A percentile compares a stretch with the other conserved stretches of the same genome.
phyloP scores from a whole-genome alignment of 1,140 invertebrate species.

The Eumaeus atala region DNA sequence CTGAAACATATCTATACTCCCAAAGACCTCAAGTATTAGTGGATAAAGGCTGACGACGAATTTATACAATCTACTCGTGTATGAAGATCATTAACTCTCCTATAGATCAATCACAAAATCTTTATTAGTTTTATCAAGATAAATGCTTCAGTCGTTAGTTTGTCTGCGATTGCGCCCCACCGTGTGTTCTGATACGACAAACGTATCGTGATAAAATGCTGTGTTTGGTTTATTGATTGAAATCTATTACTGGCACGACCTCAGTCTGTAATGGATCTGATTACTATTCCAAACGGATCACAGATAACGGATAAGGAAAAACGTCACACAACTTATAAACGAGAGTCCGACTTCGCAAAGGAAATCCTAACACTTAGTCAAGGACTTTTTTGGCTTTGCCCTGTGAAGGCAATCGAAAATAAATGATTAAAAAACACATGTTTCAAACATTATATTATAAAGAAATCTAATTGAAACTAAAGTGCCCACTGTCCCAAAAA shows the following conservation, averaged over 20 bases:
- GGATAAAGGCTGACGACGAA: too few relatives aligned
- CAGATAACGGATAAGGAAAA: constrained; percentile 7
- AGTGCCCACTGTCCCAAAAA: neutral
- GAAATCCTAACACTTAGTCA: neutral
- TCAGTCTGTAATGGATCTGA: constrained; percentile 3
- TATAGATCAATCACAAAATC: constrained; percentile 2
- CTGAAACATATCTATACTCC: too few relatives aligned
- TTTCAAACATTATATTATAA: neutral
- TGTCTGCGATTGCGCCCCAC: constrained; percentile 17
- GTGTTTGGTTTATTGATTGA: neutral
- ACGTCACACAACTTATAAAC: neutral
- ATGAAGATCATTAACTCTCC: neutral
- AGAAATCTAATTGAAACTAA: neutral
- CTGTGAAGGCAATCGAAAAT: too few relatives aligned
- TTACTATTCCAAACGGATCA: constrained; percentile 6
- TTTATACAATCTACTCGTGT: too few relatives aligned
- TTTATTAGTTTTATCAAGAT: constrained; percentile 17
- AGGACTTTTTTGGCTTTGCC: neutral
- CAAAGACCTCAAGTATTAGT: too few relatives aligned
- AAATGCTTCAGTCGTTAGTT: constrained; percentile 3
- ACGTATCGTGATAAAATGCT: neutral
- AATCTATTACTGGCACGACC: constrained; percentile 7
- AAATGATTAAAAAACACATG: neutral
- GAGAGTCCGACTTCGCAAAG: neutral
- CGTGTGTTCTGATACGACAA: neutral